phyloP scores from a whole-genome alignment of 1,140 invertebrate genomes.

The Vollenhovia emeryi region DNA sequence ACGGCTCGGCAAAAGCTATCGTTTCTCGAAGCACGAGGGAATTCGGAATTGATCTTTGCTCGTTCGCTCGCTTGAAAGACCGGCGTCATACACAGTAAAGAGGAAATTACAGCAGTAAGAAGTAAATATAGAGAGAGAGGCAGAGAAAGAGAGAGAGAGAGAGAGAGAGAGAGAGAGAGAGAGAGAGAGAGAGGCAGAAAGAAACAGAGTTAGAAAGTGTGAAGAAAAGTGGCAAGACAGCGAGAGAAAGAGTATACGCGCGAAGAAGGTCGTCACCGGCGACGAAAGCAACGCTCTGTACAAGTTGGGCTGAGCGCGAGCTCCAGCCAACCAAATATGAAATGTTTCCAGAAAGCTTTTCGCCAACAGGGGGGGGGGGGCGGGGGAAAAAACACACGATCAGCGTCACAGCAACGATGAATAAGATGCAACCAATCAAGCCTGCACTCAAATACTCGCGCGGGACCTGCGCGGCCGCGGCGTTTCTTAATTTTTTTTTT shows the following conservation, averaged over 20 bases:
- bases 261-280: constrained; percentile 63
- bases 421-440: constrained; percentile 71
- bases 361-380: constrained; percentile 66
- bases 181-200: constrained; percentile 13
- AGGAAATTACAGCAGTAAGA: constrained; percentile 56
- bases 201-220: constrained; percentile 15
- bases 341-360: constrained; percentile 73
- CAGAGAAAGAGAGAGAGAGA: constrained; percentile 63
- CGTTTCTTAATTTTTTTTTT: no score
- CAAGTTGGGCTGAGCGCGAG: constrained; percentile 14
- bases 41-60: constrained; percentile 39
- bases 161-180: background rate
- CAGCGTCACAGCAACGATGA: constrained; percentile 72
- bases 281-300: constrained; percentile 74
- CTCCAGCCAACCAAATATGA: constrained; percentile 61
- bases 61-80: constrained; percentile 57
- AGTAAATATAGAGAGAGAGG: constrained; percentile 53
- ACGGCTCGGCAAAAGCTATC: constrained; percentile 56
- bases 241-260: constrained; percentile 39
- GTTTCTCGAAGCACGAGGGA: constrained; percentile 45
- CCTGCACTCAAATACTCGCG: constrained; percentile 68
- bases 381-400: constrained; percentile 65
- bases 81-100: constrained; percentile 42
- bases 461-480: constrained; percentile 50
- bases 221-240: constrained; percentile 11